A percentile compares a stretch with the other conserved stretches of the same genome.
These are phyloP conservation scores for Plectrocnemia conspersa DNA, from an alignment of 1,140 invertebrate species.

Conservation along the genomic window DNA sequence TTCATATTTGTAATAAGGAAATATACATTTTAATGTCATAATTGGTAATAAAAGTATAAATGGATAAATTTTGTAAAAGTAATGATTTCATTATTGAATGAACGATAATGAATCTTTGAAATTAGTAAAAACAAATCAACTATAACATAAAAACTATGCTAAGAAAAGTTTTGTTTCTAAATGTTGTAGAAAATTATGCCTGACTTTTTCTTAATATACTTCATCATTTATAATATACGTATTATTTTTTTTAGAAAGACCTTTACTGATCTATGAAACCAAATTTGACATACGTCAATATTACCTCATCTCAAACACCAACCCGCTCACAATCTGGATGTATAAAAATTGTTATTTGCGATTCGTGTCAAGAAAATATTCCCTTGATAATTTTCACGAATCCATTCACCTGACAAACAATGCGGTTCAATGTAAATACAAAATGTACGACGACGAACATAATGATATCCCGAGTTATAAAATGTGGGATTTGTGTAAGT, in stretches of 20 bases:
- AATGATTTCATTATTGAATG: too few relatives aligned
- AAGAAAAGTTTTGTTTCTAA: too few relatives aligned
- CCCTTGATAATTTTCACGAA: conserved; percentile 76
- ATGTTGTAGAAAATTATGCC: too few relatives aligned
- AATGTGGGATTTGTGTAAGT: conserved; percentile 81
- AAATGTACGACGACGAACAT: conserved; percentile 57
- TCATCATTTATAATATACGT: neutral
- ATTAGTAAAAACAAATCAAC: too few relatives aligned
- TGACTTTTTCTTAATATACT: too few relatives aligned
- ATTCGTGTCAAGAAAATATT: conserved; percentile 86
- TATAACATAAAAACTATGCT: too few relatives aligned
- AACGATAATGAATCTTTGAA: too few relatives aligned
- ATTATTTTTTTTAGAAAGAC: conserved; percentile 59
- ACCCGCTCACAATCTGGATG: conserved; percentile 79
- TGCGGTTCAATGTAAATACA: conserved; percentile 81
- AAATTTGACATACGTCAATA: conserved; percentile 91
- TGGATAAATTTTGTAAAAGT: too few relatives aligned
- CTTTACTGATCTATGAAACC: conserved; percentile 78
- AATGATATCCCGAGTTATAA: conserved; percentile 70
- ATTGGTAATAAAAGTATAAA: too few relatives aligned
- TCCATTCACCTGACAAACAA: conserved; percentile 91
- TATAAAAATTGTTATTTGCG: conserved; percentile 84
- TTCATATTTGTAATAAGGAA: too few relatives aligned
- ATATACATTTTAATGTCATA: too few relatives aligned
- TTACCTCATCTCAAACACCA: conserved; percentile 80